Base-by-base conservation (phyloP, 2,113 vertebrate species). In the Mastomys natalensis region DNA sequence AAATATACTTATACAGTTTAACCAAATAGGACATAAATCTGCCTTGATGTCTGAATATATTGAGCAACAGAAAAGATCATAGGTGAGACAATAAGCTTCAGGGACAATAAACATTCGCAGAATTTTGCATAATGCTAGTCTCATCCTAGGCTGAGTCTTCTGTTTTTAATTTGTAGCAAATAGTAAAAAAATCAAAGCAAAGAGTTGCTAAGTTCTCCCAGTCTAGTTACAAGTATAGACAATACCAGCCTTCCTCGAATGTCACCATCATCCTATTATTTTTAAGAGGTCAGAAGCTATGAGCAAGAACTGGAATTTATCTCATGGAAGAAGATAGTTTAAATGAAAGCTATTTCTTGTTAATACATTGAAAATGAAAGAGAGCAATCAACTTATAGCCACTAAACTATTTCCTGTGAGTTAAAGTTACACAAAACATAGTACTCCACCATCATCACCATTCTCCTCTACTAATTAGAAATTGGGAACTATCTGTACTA, bases 281-380 rank as follows among this genome's bases (percentile, higher is more conserved):
- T 55, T 74, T 81, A 85, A 58, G 10, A 92, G 48, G 58, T 6
- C 64, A 89, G 26, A 73, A n/a, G 48, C 6, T 74, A 60, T 8
- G 31, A 17, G 5, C 24, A 87, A n/a, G n/a, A 87, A 80, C 64
- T 31, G 0, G 80, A 81, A 26, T 76, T 58, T 58, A 17, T 12
- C 26, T 86, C 31, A 37, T 53, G 9, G 8, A 62, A 84, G 58
- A 92, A 60, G 7, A 89, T 1, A 77, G 29, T 26, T 70, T 66
- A 58, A 53, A 48, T 16, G 17, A 43, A 90, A 94, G 48, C 3
- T 12, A 29, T 85, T 89, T 94, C 55, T 90, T 55, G 26, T 29
- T 64, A 29, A 7, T 58, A 26, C 3, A 17, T 22, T 17, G 5
- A 8, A 16, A 16, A 43, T 10, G 0, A 15, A 34, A 4, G 24